Evolutionary conservation across 2,113 vertebrate genomes (phyloP), one percentile per base, ranked within the genome.

Genomic region (Lampris incognitus): DNA sequence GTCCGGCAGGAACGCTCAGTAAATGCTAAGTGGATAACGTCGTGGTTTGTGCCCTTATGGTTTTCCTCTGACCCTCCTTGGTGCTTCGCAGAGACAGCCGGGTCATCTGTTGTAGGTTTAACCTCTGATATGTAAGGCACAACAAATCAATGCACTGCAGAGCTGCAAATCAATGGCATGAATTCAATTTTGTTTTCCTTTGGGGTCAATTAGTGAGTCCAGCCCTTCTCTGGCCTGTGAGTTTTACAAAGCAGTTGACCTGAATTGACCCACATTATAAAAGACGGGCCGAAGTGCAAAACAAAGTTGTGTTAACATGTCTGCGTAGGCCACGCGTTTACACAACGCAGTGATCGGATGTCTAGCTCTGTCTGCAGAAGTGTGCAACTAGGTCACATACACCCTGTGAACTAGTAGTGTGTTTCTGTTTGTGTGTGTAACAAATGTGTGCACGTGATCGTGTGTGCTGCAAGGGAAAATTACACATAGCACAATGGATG

Each of bases 381-480:
- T 62, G 39, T 61, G 24, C 41, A 75, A 2, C 62, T 24, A 59
- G 51, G 57, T 54, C 54, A 62, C 13, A 46, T 46, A 46, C 44
- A 5, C 24, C 44, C 7, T 5, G 2, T 46, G 44, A 46, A 2
- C n/a, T 38, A 9, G 36, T 62, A 42, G 41, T 36, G n/a, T 63
- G 61, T 46, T 8, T n/a, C 41, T 10, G 58, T 60, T 2, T 1
- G 55, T 41, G 10, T 61, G 58, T 61, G 58, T 61, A 10, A 7
- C 40, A 9, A 39, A 10, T 39, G 37, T 13, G 2, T 41, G 9
- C 36, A 2, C 4, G 0, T 5, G 2, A 61, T 5, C 7, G 52
- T 80, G 1, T 41, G 38, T 24, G 24, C 24, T 24, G 24, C 24
- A 24, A 24, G 24, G 24, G 24, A 24, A 24, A 24, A 24, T 24